These are phyloP conservation scores for Eristalinus sepulchralis DNA, from an alignment of 2,888 invertebrate genomes.

Conservation along the genomic window DNA sequence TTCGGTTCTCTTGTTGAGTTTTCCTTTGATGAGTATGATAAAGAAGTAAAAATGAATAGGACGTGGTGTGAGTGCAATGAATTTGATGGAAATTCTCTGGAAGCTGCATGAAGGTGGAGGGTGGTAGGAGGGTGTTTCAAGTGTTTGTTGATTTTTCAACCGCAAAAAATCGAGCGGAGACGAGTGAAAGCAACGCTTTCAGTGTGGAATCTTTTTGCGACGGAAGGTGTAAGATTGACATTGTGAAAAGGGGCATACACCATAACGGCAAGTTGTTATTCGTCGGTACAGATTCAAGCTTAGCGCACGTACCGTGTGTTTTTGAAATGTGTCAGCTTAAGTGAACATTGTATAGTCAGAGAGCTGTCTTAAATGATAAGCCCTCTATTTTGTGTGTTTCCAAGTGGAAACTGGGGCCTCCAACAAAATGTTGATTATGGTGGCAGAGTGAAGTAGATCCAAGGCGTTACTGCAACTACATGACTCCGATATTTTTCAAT, in stretches of 20 bases:
- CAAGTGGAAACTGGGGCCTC: no score
- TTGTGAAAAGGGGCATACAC: not conserved
- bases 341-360: no score
- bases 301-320: no score
- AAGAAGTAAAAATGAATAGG: not conserved
- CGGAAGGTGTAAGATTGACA: not conserved
- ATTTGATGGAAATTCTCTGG: not conserved
- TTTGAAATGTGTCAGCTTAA: no score
- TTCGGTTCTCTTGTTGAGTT: not conserved
- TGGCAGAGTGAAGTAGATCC: no score
- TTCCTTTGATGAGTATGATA: constrained; percentile 8
- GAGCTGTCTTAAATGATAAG: no score
- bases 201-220: not conserved
- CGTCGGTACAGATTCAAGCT: no score
- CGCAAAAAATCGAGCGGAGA: not conserved
- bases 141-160: not conserved
- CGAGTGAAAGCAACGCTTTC: not conserved
- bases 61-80: not conserved
- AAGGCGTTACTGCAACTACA: no score
- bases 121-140: not conserved
- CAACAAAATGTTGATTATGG: no score
- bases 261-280: no score
- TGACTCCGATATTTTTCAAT: no score
- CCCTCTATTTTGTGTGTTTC: no score
- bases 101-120: not conserved